A percentile compares a stretch with the other conserved stretches of the same genome.
Evolutionary conservation across 2,888 invertebrate genomes (phyloP).

Genomic region (Watsonalla binaria): DNA sequence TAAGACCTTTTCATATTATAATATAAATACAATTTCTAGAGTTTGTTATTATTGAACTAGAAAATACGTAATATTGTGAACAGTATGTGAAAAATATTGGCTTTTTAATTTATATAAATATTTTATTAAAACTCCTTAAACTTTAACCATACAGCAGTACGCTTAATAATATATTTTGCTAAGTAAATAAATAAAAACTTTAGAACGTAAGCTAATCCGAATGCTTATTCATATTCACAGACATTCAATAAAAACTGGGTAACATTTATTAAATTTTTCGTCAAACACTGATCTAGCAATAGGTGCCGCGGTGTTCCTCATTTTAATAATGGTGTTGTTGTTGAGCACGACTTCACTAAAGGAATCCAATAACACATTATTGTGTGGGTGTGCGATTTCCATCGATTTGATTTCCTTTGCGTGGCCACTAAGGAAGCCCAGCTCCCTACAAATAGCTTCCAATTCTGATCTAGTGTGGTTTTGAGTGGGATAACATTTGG

Average conservation of each 20-base stretch:
- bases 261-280: conserved; percentile 44
- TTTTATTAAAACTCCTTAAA: too few relatives aligned
- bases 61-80: too few relatives aligned
- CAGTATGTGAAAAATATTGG: too few relatives aligned
- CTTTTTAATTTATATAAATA: too few relatives aligned
- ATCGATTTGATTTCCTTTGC: conserved; percentile 57
- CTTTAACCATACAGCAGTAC: too few relatives aligned
- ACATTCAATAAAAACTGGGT: conserved; percentile 72
- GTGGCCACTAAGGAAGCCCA: conserved; percentile 80
- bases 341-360: conserved; percentile 61
- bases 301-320: conserved; percentile 57
- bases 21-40: too few relatives aligned
- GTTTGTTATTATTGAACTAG: too few relatives aligned
- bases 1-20: too few relatives aligned
- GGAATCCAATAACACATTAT: conserved; percentile 45
- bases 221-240: conserved; percentile 34
- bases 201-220: conserved; percentile 3
- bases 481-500: conserved; percentile 81
- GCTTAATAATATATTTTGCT: background rate
- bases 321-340: conserved; percentile 53
- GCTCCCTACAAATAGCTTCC: conserved; percentile 79
- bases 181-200: conserved; percentile 8
- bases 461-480: conserved; percentile 73
- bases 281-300: conserved; percentile 51
- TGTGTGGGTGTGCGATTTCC: conserved; percentile 37